Percentiles rank a stretch among this genome's conserved stretches.
phyloP scores from a whole-genome alignment of 2,113 vertebrate genomes.

The Asarcornis scutulata region DNA sequence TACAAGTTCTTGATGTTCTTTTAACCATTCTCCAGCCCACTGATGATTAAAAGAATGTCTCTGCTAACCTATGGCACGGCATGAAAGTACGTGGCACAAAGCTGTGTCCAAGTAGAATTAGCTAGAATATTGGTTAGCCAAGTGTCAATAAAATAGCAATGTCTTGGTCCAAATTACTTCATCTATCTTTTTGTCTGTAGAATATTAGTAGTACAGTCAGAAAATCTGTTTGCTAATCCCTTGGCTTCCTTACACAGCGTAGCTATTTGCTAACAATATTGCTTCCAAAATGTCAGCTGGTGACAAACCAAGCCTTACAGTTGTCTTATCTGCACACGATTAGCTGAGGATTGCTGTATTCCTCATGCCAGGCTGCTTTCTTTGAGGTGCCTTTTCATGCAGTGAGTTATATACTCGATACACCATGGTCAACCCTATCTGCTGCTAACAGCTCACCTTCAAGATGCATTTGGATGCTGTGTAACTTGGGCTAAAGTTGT shows the following conservation, averaged over 20 bases:
- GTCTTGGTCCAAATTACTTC: slow-evolving; percentile 12
- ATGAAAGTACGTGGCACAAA: background rate
- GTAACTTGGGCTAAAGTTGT: background rate
- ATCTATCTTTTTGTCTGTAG: background rate
- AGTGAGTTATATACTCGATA: background rate
- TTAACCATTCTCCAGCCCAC: background rate
- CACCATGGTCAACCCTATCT: background rate
- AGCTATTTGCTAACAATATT: background rate
- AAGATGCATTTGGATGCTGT: background rate
- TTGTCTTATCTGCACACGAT: background rate
- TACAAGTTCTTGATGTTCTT: background rate
- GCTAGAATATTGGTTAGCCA: background rate
- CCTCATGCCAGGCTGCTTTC: background rate
- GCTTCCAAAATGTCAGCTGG: background rate
- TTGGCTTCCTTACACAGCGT: background rate
- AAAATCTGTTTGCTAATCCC: background rate
- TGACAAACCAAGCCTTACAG: background rate
- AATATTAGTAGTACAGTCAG: background rate
- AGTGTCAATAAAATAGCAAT: slow-evolving; percentile 3
- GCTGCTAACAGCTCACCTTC: background rate
- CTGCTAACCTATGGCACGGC: rapidly evolving
- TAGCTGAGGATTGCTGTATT: background rate
- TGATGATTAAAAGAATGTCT: slow-evolving; percentile 18
- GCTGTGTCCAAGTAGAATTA: background rate
- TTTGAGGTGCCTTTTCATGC: background rate